Evolutionary conservation across 2,888 invertebrate genomes (phyloP), one percentile per base, ranked within the genome.

Genomic region (Eupsilia transversa): DNA sequence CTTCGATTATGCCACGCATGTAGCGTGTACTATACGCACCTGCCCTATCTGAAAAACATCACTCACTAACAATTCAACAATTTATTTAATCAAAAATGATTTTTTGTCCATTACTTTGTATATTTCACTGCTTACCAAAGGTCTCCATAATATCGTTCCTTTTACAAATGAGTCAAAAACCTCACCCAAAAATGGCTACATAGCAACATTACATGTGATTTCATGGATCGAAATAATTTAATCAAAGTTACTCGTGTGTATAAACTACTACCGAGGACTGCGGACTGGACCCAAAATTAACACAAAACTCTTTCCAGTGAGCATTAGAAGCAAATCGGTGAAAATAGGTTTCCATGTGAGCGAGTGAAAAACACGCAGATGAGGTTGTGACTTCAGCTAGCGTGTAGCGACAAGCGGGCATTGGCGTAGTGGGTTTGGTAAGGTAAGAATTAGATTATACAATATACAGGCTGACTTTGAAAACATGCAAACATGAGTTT

Each of bases 341-440:
- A 61, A 83, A 80, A 74, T 79, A 66, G 56, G 38, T 83, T 82
- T 72, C 68, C 68, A 69, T 72, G 30, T 66, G 84, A 72, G 60
- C n/a, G 79, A 66, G 57, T 54, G 73, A 73, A 66, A 73, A 79
- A 72, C 27, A 65, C n/a, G 20, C 23, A 54, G 20, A 3, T 27
- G 0, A 67, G 81, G 82, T 33, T 14, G 23, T 0, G 17, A 43
- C 14, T n/a, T 23, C 14, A 23, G 14, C 14, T n/a, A 12, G 33
- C 9, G 43, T 30, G 49, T 54, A n/a, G 76, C 67, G 63, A 52
- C 3, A 14, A 63, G 76, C 79, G 30, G 27, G 23, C 27, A 0
- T 30, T n/a, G 5, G 12, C 23, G 6, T 43, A 30, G 14, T 43
- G 41, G 7, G 23, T 43, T 27, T 27, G 14, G 54, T 54, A 54